A percentile compares a stretch with the other conserved stretches of the same genome.
phyloP scores from a whole-genome alignment of 2,888 invertebrate genomes.

The Melikaiella ostensackeni region DNA sequence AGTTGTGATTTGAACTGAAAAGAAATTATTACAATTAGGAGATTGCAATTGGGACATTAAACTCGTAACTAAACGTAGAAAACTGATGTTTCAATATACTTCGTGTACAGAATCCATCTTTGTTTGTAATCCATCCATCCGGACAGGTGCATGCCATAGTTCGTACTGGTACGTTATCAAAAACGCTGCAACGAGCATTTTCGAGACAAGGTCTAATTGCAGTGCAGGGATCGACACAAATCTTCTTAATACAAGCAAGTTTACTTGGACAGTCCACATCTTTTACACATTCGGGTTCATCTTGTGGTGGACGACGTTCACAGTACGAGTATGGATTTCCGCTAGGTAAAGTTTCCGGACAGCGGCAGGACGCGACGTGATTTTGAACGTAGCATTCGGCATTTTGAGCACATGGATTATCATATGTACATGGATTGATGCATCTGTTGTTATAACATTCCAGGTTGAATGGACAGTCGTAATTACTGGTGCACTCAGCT shows the following conservation, averaged over 20 bases:
- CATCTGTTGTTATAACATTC: constrained; percentile 87
- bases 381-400: constrained; percentile 89
- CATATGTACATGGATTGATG: constrained; percentile 86
- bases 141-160: constrained; percentile 94
- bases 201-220: constrained; percentile 87
- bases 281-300: constrained; percentile 84
- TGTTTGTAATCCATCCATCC: constrained; percentile 89
- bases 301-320: constrained; percentile 79
- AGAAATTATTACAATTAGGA: constrained; percentile 46
- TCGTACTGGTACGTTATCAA: constrained; percentile 90
- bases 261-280: constrained; percentile 90
- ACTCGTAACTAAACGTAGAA: neutral
- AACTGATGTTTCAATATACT: constrained; percentile 70
- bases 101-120: constrained; percentile 87
- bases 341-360: constrained; percentile 87
- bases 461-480: constrained; percentile 87
- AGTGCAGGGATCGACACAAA: constrained; percentile 88
- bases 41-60: no score
- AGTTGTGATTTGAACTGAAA: constrained; percentile 80
- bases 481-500: constrained; percentile 87
- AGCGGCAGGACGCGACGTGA: constrained; percentile 89
- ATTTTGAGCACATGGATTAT: constrained; percentile 88
- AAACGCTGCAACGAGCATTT: constrained; percentile 87
- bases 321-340: constrained; percentile 91
- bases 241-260: constrained; percentile 88